A percentile compares a stretch with the other conserved stretches of the same genome.
phyloP scores from a whole-genome alignment of 2,888 invertebrate species.

The Frankliniella intonsa region DNA sequence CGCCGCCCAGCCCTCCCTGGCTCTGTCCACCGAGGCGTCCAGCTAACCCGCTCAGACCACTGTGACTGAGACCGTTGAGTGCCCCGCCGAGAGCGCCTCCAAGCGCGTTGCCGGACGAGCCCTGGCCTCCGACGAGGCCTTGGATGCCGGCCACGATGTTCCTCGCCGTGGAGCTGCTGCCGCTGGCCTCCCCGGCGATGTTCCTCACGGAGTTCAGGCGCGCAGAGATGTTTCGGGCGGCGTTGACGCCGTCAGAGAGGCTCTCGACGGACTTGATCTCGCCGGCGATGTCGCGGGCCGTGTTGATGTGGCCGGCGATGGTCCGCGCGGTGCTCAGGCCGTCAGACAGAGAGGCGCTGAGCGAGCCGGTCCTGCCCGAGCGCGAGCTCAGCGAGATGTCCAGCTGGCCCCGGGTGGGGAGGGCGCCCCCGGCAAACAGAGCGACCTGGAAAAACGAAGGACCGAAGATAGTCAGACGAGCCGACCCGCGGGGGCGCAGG shows the following conservation, averaged over 20 bases:
- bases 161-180: background rate
- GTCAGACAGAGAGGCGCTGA: background rate
- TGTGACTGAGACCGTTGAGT: background rate
- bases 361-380: background rate
- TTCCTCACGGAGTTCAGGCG: background rate
- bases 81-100: background rate
- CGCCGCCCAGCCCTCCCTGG: background rate
- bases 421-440: background rate
- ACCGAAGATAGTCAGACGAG: no score
- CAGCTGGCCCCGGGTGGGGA: background rate
- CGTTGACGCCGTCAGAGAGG: background rate
- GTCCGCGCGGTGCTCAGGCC: background rate
- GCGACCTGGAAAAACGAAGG: no score
- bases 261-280: background rate
- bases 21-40: background rate
- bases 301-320: conserved; percentile 9
- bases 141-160: background rate
- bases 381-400: background rate
- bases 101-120: background rate
- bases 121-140: background rate
- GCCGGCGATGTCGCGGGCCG: background rate
- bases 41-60: background rate
- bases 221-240: background rate
- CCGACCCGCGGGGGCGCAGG: no score
- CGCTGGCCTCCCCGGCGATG: background rate